Evolutionary conservation across 2,888 invertebrate species (phyloP).

Genomic region (Eristalis tenax): DNA sequence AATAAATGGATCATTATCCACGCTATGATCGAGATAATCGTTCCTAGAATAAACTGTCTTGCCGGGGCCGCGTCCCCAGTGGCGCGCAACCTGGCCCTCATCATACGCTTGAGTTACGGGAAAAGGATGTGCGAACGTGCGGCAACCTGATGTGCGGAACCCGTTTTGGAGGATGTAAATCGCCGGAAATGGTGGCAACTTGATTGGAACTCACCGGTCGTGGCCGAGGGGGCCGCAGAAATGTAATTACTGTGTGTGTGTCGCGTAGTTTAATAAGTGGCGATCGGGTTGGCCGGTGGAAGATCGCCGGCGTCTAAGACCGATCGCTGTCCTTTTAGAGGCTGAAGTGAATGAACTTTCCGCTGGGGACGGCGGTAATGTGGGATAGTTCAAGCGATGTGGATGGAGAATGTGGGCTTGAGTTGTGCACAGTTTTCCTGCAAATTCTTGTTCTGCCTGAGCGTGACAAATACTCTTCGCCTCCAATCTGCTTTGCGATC

Average conservation of each 20-base stretch:
- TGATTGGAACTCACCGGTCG: slow-evolving; percentile 40
- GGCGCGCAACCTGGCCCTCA: not conserved
- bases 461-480: no score
- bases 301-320: not conserved
- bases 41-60: slow-evolving; percentile 30
- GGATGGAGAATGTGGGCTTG: no score
- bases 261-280: not conserved
- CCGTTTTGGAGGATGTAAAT: slow-evolving; percentile 69
- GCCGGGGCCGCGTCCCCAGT: not conserved
- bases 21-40: slow-evolving; percentile 38
- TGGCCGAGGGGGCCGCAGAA: not conserved
- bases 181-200: slow-evolving; percentile 65
- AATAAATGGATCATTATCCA: slow-evolving; percentile 61
- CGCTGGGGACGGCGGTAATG: not conserved
- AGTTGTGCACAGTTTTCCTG: no score
- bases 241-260: not conserved
- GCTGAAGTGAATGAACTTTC: not conserved
- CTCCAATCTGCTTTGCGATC: no score
- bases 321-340: not conserved
- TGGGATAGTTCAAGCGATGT: not conserved
- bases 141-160: slow-evolving; percentile 45
- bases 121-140: slow-evolving; percentile 58
- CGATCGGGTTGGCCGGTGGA: not conserved
- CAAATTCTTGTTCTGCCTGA: no score
- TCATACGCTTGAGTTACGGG: slow-evolving; percentile 1